Percentiles rank a stretch among this genome's conserved stretches.
Conservation (phyloP, 2,113 vertebrate genomes). For the Dipodomys merriami region DNA sequence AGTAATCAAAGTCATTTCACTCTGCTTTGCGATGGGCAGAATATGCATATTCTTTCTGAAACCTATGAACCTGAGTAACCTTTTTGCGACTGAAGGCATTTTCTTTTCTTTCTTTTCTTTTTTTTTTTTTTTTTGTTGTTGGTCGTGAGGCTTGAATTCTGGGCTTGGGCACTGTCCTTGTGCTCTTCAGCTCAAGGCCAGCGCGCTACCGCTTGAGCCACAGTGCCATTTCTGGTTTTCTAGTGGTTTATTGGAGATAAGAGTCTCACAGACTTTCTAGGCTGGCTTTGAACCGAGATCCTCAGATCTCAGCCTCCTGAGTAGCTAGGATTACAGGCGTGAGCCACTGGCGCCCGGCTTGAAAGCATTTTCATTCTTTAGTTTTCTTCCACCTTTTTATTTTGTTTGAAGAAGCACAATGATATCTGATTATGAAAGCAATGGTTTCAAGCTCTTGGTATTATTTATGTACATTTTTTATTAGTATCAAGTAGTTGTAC, state of each 20-base stretch:
- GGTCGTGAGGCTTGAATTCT: too few relatives aligned
- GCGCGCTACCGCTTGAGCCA: too few relatives aligned
- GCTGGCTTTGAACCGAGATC: too few relatives aligned
- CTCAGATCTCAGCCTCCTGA: too few relatives aligned
- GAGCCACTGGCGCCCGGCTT: too few relatives aligned
- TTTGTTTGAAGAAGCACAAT: conserved; percentile 11
- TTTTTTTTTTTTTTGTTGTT: neutral
- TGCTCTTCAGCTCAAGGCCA: too few relatives aligned
- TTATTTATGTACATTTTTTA: neutral
- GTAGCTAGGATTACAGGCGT: too few relatives aligned
- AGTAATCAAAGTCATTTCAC: neutral
- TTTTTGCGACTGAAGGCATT: neutral
- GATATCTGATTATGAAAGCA: conserved; percentile 28
- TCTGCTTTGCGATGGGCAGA: neutral
- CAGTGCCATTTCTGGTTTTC: too few relatives aligned
- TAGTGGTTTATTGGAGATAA: too few relatives aligned
- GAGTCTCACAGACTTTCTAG: too few relatives aligned
- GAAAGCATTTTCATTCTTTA: neutral
- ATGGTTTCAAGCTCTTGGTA: neutral
- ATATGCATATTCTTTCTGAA: neutral
- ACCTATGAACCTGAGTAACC: neutral
- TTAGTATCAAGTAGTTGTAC: too few relatives aligned
- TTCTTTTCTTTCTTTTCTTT: neutral
- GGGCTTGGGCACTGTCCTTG: too few relatives aligned
- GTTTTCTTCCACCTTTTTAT: neutral